Percentiles rank a stretch among this genome's conserved stretches.
phyloP scores from a whole-genome alignment of 1,140 invertebrate genomes.

The Drosophila mojavensis region DNA sequence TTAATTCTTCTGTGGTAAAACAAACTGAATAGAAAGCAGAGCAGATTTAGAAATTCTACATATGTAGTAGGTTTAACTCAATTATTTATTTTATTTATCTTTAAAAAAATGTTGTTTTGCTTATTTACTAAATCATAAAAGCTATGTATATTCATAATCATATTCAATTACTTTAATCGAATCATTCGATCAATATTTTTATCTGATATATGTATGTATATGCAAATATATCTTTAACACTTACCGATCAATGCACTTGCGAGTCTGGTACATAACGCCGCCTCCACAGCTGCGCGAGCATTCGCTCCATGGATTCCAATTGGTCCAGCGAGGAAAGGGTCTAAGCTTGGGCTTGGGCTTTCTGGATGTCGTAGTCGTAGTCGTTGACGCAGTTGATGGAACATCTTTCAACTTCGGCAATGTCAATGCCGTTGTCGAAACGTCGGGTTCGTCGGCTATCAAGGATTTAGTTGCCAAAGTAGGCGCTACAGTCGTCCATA shows the following conservation, averaged over 20 bases:
- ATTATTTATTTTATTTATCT: too few species aligned
- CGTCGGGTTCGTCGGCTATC: conserved; percentile 4
- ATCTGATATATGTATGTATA: too few species aligned
- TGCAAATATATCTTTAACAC: conserved; percentile 13
- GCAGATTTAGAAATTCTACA: too few species aligned
- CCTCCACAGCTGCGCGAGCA: conserved; percentile 94
- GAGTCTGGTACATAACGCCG: conserved; percentile 90
- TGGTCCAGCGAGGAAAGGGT: conserved; percentile 86
- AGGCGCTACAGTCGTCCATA: conserved; percentile 2
- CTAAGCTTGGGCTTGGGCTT: conserved; percentile 51
- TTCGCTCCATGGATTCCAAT: conserved; percentile 89
- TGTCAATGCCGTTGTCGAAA: background rate
- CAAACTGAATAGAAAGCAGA: too few species aligned
- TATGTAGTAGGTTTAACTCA: too few species aligned
- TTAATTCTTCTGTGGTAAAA: too few species aligned
- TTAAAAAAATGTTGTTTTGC: too few species aligned
- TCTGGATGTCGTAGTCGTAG: conserved; percentile 43
- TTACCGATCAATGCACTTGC: conserved; percentile 76
- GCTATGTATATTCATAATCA: too few species aligned
- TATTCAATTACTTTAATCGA: too few species aligned
- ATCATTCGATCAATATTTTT: background rate
- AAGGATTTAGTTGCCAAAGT: conserved; percentile 25
- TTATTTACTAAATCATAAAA: too few species aligned
- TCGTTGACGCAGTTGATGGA: conserved; percentile 39
- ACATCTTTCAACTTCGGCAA: conserved; percentile 17